These are phyloP conservation scores for Numenius phaeopus DNA, from an alignment of 2,797 vertebrate genomes.

Conservation along the genomic window DNA sequence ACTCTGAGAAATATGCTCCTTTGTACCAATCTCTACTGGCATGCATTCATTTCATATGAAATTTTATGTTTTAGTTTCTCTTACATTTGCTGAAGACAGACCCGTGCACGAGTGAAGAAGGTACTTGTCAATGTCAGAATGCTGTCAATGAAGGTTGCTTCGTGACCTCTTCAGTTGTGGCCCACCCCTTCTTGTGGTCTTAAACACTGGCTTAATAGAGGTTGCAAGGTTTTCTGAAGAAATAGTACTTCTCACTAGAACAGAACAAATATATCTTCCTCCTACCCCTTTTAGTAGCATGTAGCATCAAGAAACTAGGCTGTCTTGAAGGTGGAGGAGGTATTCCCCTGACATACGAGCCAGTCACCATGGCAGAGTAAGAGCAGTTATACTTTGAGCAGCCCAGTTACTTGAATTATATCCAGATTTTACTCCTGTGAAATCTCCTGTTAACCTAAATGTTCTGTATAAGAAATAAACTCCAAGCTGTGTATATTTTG, in stretches of 20 bases:
- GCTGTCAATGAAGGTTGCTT: neutral
- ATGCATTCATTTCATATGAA: neutral
- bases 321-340: neutral
- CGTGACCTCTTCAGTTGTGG: rapidly evolving
- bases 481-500: neutral
- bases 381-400: neutral
- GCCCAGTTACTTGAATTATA: neutral
- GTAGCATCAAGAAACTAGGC: neutral
- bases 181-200: neutral
- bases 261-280: neutral
- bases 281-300: rapidly evolving
- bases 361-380: neutral
- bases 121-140: neutral
- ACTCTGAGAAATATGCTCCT: neutral
- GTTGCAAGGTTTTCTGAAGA: neutral
- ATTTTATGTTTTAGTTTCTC: neutral
- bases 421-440: neutral
- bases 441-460: neutral
- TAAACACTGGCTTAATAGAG: neutral
- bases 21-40: neutral
- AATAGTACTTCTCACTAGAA: neutral
- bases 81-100: neutral
- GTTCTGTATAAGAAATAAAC: neutral
- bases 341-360: neutral
- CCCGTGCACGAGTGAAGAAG: rapidly evolving